phyloP scores from a whole-genome alignment of 1,140 invertebrate genomes.

The Carcinoscorpius rotundicauda region DNA sequence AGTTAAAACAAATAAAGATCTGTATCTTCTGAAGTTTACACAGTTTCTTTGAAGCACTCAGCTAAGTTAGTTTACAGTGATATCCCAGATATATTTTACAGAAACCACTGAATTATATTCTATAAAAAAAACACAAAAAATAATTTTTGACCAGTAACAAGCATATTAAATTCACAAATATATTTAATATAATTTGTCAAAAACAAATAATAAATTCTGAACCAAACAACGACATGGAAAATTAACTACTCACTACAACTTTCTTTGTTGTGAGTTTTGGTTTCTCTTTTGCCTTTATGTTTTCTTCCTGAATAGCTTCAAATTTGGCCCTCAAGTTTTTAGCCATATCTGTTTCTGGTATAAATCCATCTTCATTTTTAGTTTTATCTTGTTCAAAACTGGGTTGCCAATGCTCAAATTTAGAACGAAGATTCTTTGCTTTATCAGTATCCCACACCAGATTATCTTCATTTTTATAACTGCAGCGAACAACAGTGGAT shows the following conservation, averaged over 20 bases:
- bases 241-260: conserved; percentile 59
- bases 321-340: conserved; percentile 69
- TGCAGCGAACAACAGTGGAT: conserved; percentile 23
- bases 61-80: too few species aligned
- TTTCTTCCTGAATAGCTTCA: conserved; percentile 52
- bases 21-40: too few species aligned
- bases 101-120: too few species aligned
- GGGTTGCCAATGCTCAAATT: conserved; percentile 82
- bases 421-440: conserved; percentile 72
- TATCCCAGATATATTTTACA: too few species aligned
- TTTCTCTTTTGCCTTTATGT: conserved; percentile 40
- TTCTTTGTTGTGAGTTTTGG: conserved; percentile 59
- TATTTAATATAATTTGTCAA: too few species aligned
- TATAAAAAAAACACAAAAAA: too few species aligned
- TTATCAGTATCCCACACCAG: conserved; percentile 44
- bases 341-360: conserved; percentile 51
- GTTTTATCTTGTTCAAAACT: conserved; percentile 39
- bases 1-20: too few species aligned
- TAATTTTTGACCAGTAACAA: too few species aligned
- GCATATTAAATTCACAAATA: too few species aligned
- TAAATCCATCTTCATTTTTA: conserved; percentile 36
- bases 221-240: too few species aligned
- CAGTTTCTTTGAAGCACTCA: too few species aligned
- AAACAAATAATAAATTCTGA: too few species aligned
- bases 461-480: conserved; percentile 45